Base-by-base conservation (phyloP, 2,888 invertebrate species). In the Marasmarcha lunaedactyla region DNA sequence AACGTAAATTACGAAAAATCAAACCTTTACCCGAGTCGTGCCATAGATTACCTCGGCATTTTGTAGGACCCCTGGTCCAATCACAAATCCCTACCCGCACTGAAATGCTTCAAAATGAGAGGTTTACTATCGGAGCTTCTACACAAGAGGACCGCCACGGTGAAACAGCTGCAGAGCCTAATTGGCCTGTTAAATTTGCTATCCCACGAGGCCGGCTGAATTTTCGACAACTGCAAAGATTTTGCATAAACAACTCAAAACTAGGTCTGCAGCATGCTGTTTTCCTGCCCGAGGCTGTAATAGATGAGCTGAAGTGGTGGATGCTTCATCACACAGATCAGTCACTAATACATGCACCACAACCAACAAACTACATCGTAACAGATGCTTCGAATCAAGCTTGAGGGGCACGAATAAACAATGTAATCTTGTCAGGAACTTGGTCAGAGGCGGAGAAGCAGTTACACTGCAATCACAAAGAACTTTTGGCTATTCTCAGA, bases 391-490 rank as follows among this genome's bases (percentile, higher is more conserved):
- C 50, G 5, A 47, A 49, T 14, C 14, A 39, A 5, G 53, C 45
- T 14, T 55, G 52, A 52, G 52, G 51, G 13, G 52, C 48, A 0
- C 49, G 45, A 10, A 5, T 54, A 9, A 36, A 52, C 52, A 40
- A 46, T 15, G 9, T 36, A 1, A 0, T 42, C 1, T 34, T 52
- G 11, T 33, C 43, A 10, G 52, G 48, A 1, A 10, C 1, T 0
- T 55, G 51, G 51, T 26, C 42, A 1, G 46, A 52, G 34, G 25
- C 4, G 30, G n/a, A 38, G 36, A 1, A n/a, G n/a, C n/a, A 25
- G 6, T 38, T 48, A 5, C 50, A 52, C 27, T 46, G 45, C 47
- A 53, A 55, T 26, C 41, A 40, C 14, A 50, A 48, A 37, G 50
- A 52, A 20, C 44, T 54, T 46, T 15, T 50, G 15, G 46, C 47